Conservation (phyloP, 1,140 invertebrate genomes). For the Heliconius eleuchia region DNA sequence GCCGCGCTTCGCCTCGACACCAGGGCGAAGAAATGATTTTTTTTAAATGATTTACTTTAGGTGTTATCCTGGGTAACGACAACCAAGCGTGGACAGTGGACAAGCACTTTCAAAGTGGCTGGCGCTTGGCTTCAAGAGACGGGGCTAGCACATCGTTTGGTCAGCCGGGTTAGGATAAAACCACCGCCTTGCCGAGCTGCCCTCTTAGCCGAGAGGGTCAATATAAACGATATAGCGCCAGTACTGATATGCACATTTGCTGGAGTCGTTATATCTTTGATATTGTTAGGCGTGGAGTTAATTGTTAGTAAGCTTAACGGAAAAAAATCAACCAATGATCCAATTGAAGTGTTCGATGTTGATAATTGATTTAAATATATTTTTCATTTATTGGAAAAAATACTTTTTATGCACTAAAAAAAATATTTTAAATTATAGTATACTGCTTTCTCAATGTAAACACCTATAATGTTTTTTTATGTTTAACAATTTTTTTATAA, state of each 20-base stretch:
- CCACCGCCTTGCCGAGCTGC: conserved; percentile 61
- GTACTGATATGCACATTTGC: conserved; percentile 44
- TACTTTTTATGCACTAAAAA: too few species aligned
- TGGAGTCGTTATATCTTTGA: conserved; percentile 46
- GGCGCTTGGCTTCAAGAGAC: conserved; percentile 60
- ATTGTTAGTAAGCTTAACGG: conserved; percentile 41
- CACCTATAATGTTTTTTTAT: too few species aligned
- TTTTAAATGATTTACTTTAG: conserved; percentile 14
- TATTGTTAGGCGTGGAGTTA: conserved; percentile 53
- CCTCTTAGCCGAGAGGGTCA: conserved; percentile 65
- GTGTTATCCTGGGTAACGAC: conserved; percentile 54
- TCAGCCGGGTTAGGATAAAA: conserved; percentile 46
- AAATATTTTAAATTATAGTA: too few species aligned
- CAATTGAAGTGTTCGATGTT: not conserved
- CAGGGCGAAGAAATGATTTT: too few species aligned
- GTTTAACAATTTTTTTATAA: too few species aligned
- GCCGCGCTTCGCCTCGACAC: too few species aligned
- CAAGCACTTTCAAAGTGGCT: conserved; percentile 44
- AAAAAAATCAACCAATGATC: not conserved
- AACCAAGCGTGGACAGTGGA: conserved; percentile 57
- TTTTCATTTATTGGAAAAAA: too few species aligned
- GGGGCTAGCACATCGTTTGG: conserved; percentile 50
- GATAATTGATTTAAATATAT: too few species aligned
- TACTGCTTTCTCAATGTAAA: too few species aligned
- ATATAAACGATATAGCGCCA: conserved; percentile 56